phyloP scores from a whole-genome alignment of 2,888 invertebrate genomes.

The Rhodophaea formosa region DNA sequence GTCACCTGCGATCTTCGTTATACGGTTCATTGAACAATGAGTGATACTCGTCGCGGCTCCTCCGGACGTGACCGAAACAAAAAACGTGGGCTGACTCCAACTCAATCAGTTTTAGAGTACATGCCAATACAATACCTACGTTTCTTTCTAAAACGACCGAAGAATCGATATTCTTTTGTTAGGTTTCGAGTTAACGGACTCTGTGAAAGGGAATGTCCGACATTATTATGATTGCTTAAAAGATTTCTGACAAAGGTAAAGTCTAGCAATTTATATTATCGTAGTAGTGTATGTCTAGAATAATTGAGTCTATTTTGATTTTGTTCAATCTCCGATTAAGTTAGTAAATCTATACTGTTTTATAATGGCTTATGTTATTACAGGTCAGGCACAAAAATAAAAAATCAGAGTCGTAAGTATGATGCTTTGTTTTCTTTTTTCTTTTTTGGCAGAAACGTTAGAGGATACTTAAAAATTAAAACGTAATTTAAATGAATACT shows the following conservation, averaged over 20 bases:
- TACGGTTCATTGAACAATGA: constrained; percentile 45
- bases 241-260: background rate
- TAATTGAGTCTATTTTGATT: background rate
- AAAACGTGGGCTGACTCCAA: constrained; percentile 5
- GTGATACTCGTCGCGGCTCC: constrained; percentile 24
- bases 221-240: constrained; percentile 2
- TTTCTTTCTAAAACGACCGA: background rate
- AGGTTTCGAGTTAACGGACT: background rate
- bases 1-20: constrained; percentile 56
- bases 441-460: too few relatives aligned
- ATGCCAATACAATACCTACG: constrained; percentile 2
- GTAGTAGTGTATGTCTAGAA: background rate
- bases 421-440: too few relatives aligned
- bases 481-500: too few relatives aligned
- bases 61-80: constrained; percentile 19
- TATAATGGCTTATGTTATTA: background rate
- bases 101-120: constrained; percentile 6
- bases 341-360: background rate
- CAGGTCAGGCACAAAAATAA: too few relatives aligned
- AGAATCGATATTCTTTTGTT: constrained; percentile 3
- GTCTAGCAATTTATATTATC: too few relatives aligned
- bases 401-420: too few relatives aligned
- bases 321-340: too few relatives aligned
- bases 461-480: too few relatives aligned
- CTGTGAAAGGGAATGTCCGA: background rate